Evolutionary conservation across 2,113 vertebrate genomes (phyloP).

Genomic region (Phycodurus eques): DNA sequence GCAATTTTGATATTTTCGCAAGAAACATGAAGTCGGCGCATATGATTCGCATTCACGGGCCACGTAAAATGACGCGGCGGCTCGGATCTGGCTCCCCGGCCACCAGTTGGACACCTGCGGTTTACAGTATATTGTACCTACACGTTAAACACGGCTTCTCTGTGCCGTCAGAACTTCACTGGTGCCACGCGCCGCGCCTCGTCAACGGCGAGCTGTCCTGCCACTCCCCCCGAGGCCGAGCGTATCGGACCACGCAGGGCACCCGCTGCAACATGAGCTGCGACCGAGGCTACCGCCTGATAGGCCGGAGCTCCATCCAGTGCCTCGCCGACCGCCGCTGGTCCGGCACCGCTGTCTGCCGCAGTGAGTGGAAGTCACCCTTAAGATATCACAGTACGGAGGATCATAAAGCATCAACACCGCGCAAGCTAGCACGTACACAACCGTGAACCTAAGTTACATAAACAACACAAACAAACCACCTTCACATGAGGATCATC

Average conservation of each 20-base stretch:
- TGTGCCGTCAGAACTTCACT: slow-evolving; percentile 75
- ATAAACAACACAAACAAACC: no score
- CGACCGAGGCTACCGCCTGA: slow-evolving; percentile 80
- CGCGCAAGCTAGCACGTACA: neutral
- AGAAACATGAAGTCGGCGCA: no score
- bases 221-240: slow-evolving; percentile 79
- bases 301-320: slow-evolving; percentile 78
- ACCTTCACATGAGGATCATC: no score
- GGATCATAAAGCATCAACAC: no score
- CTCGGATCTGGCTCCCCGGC: no score
- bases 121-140: no score
- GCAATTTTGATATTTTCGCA: no score
- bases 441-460: no score
- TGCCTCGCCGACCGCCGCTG: slow-evolving; percentile 85
- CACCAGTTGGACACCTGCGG: no score
- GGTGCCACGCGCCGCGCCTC: slow-evolving; percentile 83
- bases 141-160: neutral
- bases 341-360: slow-evolving; percentile 87
- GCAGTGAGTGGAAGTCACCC: slow-evolving; percentile 76
- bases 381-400: neutral
- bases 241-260: slow-evolving; percentile 82
- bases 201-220: slow-evolving; percentile 84
- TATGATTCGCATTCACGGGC: no score
- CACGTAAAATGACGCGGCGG: no score
- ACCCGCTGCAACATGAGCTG: slow-evolving; percentile 87